phyloP scores from a whole-genome alignment of 2,888 invertebrate genomes.

The Trichogramma dendrolimi region DNA sequence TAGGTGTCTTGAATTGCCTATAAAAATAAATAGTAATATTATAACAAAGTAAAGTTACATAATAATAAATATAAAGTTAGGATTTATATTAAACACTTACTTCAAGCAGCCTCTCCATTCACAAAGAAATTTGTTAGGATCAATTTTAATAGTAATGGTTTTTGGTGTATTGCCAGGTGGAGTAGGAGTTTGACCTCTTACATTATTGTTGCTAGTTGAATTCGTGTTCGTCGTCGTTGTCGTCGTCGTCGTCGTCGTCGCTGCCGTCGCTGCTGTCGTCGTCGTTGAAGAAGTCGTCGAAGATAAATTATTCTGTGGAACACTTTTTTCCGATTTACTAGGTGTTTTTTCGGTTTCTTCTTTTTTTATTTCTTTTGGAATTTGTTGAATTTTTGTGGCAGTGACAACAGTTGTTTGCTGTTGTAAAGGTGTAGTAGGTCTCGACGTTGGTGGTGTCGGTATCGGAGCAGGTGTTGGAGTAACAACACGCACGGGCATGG shows the following conservation, averaged over 20 bases:
- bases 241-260: constrained; percentile 7
- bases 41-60: neutral
- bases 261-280: neutral
- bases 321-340: too few relatives aligned
- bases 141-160: constrained; percentile 49
- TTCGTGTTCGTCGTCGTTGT: neutral
- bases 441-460: constrained; percentile 48
- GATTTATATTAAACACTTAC: constrained; percentile 36
- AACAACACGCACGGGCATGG: constrained; percentile 44
- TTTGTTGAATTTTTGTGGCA: constrained; percentile 51
- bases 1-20: constrained; percentile 69
- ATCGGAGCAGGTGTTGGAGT: constrained; percentile 49
- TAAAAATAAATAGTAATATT: constrained; percentile 33
- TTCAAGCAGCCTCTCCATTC: constrained; percentile 89
- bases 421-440: constrained; percentile 54
- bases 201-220: constrained; percentile 4
- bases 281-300: too few relatives aligned
- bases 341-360: neutral
- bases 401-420: constrained; percentile 39
- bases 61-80: too few relatives aligned
- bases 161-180: constrained; percentile 36
- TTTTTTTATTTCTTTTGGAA: constrained; percentile 15
- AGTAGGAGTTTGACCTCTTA: neutral
- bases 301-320: too few relatives aligned
- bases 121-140: constrained; percentile 60